These are phyloP conservation scores for Lagopus leucura DNA, from an alignment of 2,113 vertebrate genomes.

Conservation along the genomic window DNA sequence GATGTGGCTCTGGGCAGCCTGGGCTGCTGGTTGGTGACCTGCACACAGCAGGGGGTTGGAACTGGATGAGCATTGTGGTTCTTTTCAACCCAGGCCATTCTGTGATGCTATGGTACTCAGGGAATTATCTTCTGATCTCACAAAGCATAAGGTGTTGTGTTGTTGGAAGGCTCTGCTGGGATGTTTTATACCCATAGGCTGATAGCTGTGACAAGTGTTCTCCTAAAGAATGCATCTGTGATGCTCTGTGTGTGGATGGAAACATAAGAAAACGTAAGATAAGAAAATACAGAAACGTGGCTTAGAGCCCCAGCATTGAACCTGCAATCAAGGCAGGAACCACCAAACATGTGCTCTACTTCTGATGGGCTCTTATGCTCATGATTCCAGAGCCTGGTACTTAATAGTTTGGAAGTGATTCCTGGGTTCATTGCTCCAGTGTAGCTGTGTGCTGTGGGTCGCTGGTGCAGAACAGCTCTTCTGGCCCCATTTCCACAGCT, in stretches of 20 bases:
- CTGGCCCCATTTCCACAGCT: not conserved
- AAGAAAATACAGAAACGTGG: not conserved
- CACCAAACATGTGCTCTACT: not conserved
- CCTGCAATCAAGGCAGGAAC: fast-evolving
- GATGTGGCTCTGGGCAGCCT: too few species aligned
- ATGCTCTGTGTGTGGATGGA: fast-evolving
- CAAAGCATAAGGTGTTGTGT: fast-evolving
- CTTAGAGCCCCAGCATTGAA: not conserved
- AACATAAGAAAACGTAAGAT: not conserved
- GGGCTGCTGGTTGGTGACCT: too few species aligned
- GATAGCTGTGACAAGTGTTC: not conserved
- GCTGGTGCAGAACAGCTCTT: not conserved
- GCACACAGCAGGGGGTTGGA: too few species aligned
- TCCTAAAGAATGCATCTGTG: not conserved
- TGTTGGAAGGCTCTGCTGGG: not conserved
- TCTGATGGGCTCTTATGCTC: not conserved
- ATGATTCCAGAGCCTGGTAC: not conserved
- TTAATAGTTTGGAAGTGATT: not conserved
- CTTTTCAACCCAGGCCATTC: too few species aligned
- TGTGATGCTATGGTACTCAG: fast-evolving
- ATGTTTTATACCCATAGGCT: fast-evolving
- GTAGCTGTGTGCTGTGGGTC: not conserved
- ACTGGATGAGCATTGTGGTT: too few species aligned
- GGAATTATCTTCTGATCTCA: not conserved
- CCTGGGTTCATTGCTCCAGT: not conserved